These are phyloP conservation scores for Brachionus koreanus DNA, from an alignment of 1,140 invertebrate species.

Conservation along the genomic window DNA sequence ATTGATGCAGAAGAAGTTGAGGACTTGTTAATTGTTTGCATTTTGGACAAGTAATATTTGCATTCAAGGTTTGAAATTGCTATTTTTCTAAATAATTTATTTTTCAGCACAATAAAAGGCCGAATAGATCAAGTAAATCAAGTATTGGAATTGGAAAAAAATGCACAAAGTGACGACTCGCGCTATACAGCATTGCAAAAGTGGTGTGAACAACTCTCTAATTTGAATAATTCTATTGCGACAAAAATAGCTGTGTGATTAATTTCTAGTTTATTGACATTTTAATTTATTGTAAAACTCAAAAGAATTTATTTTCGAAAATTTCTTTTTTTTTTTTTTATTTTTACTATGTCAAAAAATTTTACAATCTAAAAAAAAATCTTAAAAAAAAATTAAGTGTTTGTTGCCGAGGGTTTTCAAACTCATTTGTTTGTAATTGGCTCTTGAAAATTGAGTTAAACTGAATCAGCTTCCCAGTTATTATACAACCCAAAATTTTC, in stretches of 20 bases:
- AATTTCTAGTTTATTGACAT: constrained; percentile 6
- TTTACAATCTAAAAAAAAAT: not conserved
- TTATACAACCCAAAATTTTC: not conserved
- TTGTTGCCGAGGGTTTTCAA: not conserved
- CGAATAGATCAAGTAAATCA: constrained; percentile 94
- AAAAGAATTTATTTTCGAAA: not conserved
- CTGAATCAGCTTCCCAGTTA: not conserved
- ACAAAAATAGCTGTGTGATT: constrained; percentile 59
- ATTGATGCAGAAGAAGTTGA: constrained; percentile 94
- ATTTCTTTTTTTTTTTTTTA: not conserved
- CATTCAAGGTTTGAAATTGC: not conserved
- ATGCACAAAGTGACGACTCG: constrained; percentile 69
- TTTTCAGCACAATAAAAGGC: constrained; percentile 81
- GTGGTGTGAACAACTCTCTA: constrained; percentile 85
- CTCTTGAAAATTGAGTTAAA: not conserved
- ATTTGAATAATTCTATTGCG: constrained; percentile 80
- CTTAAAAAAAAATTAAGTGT: not conserved
- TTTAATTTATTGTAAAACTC: constrained; percentile 35
- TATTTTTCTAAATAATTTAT: not conserved
- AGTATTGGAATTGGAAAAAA: constrained; percentile 75
- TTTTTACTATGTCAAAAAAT: not conserved
- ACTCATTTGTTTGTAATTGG: not conserved
- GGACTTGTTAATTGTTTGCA: constrained; percentile 94
- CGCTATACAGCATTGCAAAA: constrained; percentile 89
- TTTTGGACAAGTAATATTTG: constrained; percentile 77